These are phyloP conservation scores for Stenichneumon culpator DNA, from an alignment of 2,888 invertebrate genomes.

Conservation along the genomic window DNA sequence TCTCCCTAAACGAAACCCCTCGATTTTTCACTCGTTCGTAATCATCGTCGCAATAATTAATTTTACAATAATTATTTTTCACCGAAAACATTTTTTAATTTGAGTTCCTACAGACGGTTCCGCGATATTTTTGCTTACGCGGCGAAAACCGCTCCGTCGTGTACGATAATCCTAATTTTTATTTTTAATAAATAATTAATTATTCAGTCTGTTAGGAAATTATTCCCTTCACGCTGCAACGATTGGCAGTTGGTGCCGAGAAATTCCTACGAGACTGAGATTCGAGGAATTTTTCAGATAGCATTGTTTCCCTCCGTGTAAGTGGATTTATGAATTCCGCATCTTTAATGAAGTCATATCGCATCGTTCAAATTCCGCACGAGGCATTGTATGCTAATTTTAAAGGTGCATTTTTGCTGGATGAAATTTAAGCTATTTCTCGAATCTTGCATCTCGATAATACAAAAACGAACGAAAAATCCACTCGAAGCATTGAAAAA, in stretches of 20 bases:
- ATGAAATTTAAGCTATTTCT: slow-evolving; percentile 18
- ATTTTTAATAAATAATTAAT: not conserved
- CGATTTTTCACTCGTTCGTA: slow-evolving; percentile 3
- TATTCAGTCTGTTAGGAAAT: not conserved
- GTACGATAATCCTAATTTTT: not conserved
- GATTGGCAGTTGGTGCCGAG: not conserved
- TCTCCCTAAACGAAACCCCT: not conserved
- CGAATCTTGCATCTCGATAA: not conserved
- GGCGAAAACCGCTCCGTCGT: not conserved
- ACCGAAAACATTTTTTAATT: not conserved
- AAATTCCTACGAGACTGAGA: not conserved
- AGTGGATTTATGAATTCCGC: slow-evolving; percentile 18
- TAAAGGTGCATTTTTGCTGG: not conserved
- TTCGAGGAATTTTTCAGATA: slow-evolving; percentile 23
- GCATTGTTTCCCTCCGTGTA: slow-evolving; percentile 19
- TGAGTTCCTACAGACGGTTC: not conserved
- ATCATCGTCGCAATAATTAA: slow-evolving; percentile 3
- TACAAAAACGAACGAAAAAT: not conserved
- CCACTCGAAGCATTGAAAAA: not conserved
- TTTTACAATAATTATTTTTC: not conserved
- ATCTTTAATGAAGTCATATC: slow-evolving; percentile 44
- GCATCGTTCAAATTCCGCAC: slow-evolving; percentile 35
- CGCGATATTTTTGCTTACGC: not conserved
- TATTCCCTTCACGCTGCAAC: not conserved
- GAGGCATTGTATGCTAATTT: slow-evolving; percentile 54